A percentile compares a stretch with the other conserved stretches of the same genome.
Evolutionary conservation across 1,140 invertebrate species (phyloP).

Genomic region (Magallana gigas): DNA sequence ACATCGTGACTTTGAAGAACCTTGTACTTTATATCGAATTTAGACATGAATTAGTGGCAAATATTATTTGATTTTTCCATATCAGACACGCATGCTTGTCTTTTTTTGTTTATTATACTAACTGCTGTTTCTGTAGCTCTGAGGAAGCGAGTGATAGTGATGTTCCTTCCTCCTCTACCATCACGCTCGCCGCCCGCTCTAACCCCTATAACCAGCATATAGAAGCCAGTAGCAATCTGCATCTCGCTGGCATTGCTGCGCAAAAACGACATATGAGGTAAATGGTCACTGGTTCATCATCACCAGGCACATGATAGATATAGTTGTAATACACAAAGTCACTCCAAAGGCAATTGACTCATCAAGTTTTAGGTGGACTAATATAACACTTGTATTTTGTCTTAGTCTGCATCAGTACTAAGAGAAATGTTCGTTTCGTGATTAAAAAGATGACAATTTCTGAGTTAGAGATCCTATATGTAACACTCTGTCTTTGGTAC

Average conservation of each 20-base stretch:
- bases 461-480: no score
- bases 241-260: constrained; percentile 40
- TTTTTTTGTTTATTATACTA: background rate
- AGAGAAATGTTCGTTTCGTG: no score
- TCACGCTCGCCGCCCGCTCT: constrained; percentile 46
- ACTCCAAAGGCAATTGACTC: no score
- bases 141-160: constrained; percentile 52
- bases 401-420: no score
- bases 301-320: no score
- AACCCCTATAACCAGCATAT: constrained; percentile 46
- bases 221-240: constrained; percentile 20
- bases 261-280: constrained; percentile 28
- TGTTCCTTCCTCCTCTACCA: constrained; percentile 38
- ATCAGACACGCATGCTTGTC: constrained; percentile 7
- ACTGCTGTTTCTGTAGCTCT: constrained; percentile 41
- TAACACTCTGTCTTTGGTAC: no score
- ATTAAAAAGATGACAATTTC: no score
- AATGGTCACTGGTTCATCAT: background rate
- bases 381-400: no score
- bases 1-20: background rate
- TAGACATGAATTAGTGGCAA: background rate
- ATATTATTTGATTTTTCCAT: background rate
- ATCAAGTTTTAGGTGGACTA: no score
- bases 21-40: background rate
- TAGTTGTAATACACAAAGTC: no score